Conservation (phyloP, 2,888 invertebrate genomes). For the Morpho achilles region DNA sequence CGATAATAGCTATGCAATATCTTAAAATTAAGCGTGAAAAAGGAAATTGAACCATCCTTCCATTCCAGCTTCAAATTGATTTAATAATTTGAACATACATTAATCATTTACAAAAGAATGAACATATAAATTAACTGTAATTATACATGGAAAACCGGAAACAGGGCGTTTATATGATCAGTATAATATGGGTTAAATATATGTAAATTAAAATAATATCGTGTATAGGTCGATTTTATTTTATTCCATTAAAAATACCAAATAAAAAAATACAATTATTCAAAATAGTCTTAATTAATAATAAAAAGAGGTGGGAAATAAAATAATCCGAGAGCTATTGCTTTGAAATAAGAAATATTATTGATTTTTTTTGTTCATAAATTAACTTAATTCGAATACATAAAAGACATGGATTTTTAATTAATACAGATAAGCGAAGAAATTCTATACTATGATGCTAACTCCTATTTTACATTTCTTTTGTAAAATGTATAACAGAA, state of each 20-base stretch:
- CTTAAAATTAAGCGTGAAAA: too few relatives aligned
- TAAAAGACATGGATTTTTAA: too few relatives aligned
- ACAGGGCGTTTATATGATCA: neutral
- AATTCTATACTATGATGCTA: constrained; percentile 6
- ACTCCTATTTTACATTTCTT: constrained; percentile 74
- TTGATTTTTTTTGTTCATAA: too few relatives aligned
- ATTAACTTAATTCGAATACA: too few relatives aligned
- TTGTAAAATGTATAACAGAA: constrained; percentile 85
- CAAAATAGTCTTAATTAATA: constrained; percentile 14
- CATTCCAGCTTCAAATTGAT: too few relatives aligned
- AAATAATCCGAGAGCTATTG: constrained; percentile 20
- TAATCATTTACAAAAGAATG: too few relatives aligned
- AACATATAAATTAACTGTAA: too few relatives aligned
- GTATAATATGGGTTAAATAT: too few relatives aligned
- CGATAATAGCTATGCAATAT: too few relatives aligned
- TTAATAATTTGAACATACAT: too few relatives aligned
- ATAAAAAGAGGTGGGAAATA: constrained; percentile 25
- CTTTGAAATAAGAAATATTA: neutral
- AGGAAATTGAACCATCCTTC: too few relatives aligned
- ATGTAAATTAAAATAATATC: constrained; percentile 2
- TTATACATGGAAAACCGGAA: neutral
- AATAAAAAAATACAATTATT: constrained; percentile 14
- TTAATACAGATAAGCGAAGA: too few relatives aligned
- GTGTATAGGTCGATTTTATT: constrained; percentile 10
- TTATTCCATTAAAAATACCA: constrained; percentile 19